Base-by-base conservation (phyloP, 2,113 vertebrate species). In the Gobio gobio region DNA sequence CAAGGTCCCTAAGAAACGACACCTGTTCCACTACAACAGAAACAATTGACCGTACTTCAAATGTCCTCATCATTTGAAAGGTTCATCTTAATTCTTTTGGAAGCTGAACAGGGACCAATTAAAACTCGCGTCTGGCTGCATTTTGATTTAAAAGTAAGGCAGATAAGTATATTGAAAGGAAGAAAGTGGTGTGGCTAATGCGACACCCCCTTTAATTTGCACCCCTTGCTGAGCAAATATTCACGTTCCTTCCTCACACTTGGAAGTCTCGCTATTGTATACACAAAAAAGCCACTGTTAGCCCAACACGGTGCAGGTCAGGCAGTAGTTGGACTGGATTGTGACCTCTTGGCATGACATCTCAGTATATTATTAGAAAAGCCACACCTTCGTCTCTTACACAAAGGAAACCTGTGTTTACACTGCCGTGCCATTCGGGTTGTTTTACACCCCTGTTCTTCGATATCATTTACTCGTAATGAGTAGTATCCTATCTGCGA, bases 281-380 rank as follows among this genome's bases (percentile, higher is more conserved):
- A 86, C 81, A 89, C 70, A 78, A 88, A 83, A 88, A 87, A 76
- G 74, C 61, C 43, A 74, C 51, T 58, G 78, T 88, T 81, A 84
- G 72, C 73, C 79, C 45, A 84, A 80, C 70, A 82, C n/a, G 20
- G 58, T 54, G 81, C 88, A 89, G 88, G 89, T 89, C 88, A 91
- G 79, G 88, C 83, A 87, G 74, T 68, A 86, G 81, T 66, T 51
- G n/a, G 36, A 18, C 76, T 83, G 64, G 80, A 77, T 77, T 84
- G 73, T 56, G 83, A 89, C 74, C 84, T 84, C 78, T 87, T 79
- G 79, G 90, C 80, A 66, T 83, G 86, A 84, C 45, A 86, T 85
- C 64, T 83, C 66, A 84, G 81, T 83, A 84, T 90, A 76, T 87
- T 86, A 91, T 91, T 88, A 91, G 82, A 47, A 80, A 58, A 70